Percentiles rank a stretch among this genome's conserved stretches.
These are phyloP conservation scores for Parasteatoda lunata DNA, from an alignment of 2,888 invertebrate species.

Conservation along the genomic window DNA sequence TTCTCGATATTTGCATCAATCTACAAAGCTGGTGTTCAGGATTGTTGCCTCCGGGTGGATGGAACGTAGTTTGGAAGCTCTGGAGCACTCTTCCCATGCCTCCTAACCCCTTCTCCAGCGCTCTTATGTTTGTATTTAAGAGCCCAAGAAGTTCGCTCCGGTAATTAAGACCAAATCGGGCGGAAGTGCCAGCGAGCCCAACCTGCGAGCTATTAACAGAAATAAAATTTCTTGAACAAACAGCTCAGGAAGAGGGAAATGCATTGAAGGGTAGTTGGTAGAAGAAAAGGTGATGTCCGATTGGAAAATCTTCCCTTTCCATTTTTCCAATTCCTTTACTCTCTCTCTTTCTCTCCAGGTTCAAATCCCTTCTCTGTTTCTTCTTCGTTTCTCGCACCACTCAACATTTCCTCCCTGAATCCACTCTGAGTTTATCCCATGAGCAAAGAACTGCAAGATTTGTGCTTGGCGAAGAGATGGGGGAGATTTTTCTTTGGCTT, in stretches of 20 bases:
- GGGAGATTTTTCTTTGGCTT: conserved; percentile 5
- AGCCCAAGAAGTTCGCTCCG: conserved; percentile 39
- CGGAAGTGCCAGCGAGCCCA: conserved; percentile 47
- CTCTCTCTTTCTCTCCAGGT: not conserved
- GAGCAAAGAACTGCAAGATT: conserved; percentile 16
- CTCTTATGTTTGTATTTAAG: conserved; percentile 50
- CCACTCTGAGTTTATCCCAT: not conserved
- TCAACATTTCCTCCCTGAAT: not conserved
- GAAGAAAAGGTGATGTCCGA: conserved; percentile 32
- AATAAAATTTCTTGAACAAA: conserved; percentile 65
- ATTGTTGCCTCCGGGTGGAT: conserved; percentile 31
- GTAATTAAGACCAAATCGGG: conserved; percentile 62
- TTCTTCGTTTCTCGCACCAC: not conserved
- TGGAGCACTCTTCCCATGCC: not conserved
- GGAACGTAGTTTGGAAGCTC: not conserved
- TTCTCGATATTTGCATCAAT: conserved; percentile 58
- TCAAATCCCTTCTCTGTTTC: not conserved
- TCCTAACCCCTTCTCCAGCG: not conserved
- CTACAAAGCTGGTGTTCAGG: conserved; percentile 41
- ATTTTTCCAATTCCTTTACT: not conserved
- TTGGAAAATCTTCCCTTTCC: not conserved
- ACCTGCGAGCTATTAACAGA: conserved; percentile 31
- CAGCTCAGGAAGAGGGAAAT: conserved; percentile 12
- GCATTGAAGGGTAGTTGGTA: not conserved
- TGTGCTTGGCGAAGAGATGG: conserved; percentile 13